These are phyloP conservation scores for Thaumetopoea pityocampa DNA, from an alignment of 1,140 invertebrate genomes.

Conservation along the genomic window DNA sequence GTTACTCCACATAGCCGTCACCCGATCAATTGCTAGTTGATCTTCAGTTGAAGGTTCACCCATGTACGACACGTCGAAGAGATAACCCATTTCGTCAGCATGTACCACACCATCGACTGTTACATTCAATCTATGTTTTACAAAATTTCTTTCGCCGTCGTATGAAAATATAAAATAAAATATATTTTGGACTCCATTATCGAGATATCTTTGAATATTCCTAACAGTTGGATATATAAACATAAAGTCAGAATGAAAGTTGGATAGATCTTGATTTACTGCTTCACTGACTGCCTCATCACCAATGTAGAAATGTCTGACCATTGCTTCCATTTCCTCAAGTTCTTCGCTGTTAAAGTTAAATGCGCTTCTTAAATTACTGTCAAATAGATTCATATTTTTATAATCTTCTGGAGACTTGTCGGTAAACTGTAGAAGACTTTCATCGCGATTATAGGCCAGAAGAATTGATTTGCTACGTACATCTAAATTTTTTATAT, in stretches of 20 bases:
- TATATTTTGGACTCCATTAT: not conserved
- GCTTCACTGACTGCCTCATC: slow-evolving; percentile 17
- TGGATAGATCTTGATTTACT: slow-evolving; percentile 11
- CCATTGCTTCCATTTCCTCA: slow-evolving; percentile 11
- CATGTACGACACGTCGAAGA: slow-evolving; percentile 22
- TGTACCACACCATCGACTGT: slow-evolving; percentile 1
- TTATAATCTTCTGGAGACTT: no score
- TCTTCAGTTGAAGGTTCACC: slow-evolving; percentile 21
- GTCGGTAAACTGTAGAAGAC: no score
- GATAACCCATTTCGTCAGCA: slow-evolving; percentile 7
- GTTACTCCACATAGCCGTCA: slow-evolving; percentile 41
- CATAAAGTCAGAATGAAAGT: slow-evolving; percentile 6
- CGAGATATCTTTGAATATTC: slow-evolving; percentile 3
- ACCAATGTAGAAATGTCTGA: slow-evolving; percentile 29
- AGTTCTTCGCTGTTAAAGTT: slow-evolving; percentile 12
- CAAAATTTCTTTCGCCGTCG: slow-evolving; percentile 6
- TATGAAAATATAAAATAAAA: slow-evolving; percentile 9
- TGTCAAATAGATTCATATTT: no score
- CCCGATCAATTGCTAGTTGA: slow-evolving; percentile 30
- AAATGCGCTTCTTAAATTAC: no score
- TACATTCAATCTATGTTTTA: slow-evolving; percentile 1
- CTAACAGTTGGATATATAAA: not conserved
- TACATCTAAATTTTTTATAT: no score
- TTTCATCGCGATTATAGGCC: no score
- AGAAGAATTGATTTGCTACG: no score